Evolutionary conservation across 2,888 invertebrate species (phyloP), one percentile per base, ranked within the genome.

Genomic region (Parascotia fuliginaria): DNA sequence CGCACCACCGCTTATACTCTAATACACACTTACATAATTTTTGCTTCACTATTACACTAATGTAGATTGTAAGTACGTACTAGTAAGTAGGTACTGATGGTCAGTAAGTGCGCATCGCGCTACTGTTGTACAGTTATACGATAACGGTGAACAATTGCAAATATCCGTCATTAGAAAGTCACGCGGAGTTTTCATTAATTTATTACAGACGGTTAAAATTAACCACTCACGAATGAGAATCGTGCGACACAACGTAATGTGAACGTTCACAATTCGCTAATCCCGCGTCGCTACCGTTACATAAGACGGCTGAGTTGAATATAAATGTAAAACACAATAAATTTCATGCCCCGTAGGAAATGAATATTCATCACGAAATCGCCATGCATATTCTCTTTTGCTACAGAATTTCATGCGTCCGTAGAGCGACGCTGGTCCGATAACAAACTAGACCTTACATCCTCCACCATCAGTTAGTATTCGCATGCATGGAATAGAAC

Each of bases 321-420:
- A 91, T 90, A 92, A 91, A 92, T 91, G 91, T 92, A 90, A 91
- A 92, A 92, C 92, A 92, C 92, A 89, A 92, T 92, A 92, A 91
- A 91, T 92, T 92, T 92, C 92, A 92, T 92, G 91, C 89, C 90
- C 91, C 88, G 91, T 91, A 91, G 91, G 90, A 92, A 92, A 92
- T 92, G 92, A 92, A 92, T 92, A 92, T 92, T 92, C 92, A 92
- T 92, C 92, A 92, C 89, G 90, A 91, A 90, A 91, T 92, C 89
- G 92, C 92, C 89, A 91, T 90, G 89, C 92, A 92, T 91, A 91
- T 91, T 92, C 92, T 90, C 88, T 83, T 89, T 85, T 80, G 85
- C 87, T 86, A 83, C 84, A 83, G 75, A 83, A 86, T 85, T 88
- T 83, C 75, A 85, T 85, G 81, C 79, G 44, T 79, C 87, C 81